Evolutionary conservation across 2,888 invertebrate genomes (phyloP).

Genomic region (Eupithecia exiguata): DNA sequence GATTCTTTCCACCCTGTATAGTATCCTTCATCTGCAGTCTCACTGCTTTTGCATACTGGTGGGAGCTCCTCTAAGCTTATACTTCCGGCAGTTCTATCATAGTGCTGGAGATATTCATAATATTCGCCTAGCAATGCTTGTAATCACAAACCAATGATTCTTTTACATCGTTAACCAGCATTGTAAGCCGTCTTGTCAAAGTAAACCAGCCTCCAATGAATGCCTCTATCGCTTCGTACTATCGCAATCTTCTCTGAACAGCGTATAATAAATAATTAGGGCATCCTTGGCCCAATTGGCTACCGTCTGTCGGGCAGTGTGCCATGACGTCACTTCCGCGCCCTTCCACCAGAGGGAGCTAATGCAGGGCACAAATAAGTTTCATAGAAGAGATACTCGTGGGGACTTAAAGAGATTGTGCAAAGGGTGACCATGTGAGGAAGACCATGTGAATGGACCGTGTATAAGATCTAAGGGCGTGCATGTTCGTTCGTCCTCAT

Average conservation of each 20-base stretch:
- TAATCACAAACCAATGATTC: neutral
- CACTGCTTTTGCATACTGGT: neutral
- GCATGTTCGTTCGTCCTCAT: too few species aligned
- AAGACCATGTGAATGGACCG: too few species aligned
- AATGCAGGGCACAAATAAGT: conserved; percentile 24
- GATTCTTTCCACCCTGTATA: too few species aligned
- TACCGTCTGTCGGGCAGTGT: conserved; percentile 37
- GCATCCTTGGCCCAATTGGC: conserved; percentile 42
- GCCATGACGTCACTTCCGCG: conserved; percentile 36
- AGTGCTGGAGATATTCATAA: neutral
- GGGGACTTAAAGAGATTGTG: neutral
- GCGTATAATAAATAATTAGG: conserved; percentile 34
- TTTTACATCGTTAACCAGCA: too few species aligned
- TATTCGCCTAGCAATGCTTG: neutral
- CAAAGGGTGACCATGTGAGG: neutral
- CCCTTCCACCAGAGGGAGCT: conserved; percentile 11
- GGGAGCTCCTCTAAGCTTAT: neutral
- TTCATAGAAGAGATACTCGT: conserved; percentile 21
- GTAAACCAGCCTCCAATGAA: neutral
- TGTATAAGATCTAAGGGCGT: neutral
- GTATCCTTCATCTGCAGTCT: neutral
- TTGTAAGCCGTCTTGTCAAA: neutral
- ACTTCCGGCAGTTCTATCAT: neutral
- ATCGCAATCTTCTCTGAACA: conserved; percentile 23
- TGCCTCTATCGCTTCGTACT: conserved; percentile 10